Evolutionary conservation across 2,113 vertebrate genomes (phyloP), one percentile per base, ranked within the genome.

Genomic region (Puffinus mauretanicus): DNA sequence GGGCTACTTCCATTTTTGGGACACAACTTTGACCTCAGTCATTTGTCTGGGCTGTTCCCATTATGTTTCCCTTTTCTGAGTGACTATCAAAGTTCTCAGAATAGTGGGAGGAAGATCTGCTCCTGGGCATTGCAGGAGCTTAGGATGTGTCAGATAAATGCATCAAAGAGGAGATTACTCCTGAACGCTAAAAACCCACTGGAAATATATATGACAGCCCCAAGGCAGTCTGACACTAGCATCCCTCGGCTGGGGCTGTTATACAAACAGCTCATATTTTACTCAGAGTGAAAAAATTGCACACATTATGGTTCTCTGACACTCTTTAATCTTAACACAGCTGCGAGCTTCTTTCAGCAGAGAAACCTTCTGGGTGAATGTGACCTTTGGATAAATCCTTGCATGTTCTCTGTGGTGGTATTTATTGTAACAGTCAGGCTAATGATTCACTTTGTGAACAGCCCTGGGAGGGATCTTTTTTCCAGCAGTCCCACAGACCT

Each of bases 261-360:
- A 94, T 70, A 91, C 70, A 96, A 96, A 96, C 81, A 97, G 94
- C 76, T 96, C 93, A 78, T 95, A 95, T 90, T 96, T 94, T 96
- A 96, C 85, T 77, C 73, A 21, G 71, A 90, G 78, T 87, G 92
- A 94, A 95, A 92, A 96, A 94, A 94, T 92, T 32, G 2, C 62
- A 85, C n/a, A 88, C 47, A 65, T 75, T 65, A 79, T 52, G 76
- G 80, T 78, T 95, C 87, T 86, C 88, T 90, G 92, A 94, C 94
- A 90, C 38, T 82, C 90, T 95, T 95, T 91, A 71, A 81, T 91
- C 81, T 96, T 80, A 96, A 81, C 75, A 91, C 92, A 95, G 96
- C 64, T 97, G 91, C 4, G 3, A 67, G 87, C 52, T 62, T 83
- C 62, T 67, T 83, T 93, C 46, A 84, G 78, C 58, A 91, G 90